A percentile compares a stretch with the other conserved stretches of the same genome.
Conservation (phyloP, 1,140 invertebrate genomes). For the Trachymyrmex septentrionalis region DNA sequence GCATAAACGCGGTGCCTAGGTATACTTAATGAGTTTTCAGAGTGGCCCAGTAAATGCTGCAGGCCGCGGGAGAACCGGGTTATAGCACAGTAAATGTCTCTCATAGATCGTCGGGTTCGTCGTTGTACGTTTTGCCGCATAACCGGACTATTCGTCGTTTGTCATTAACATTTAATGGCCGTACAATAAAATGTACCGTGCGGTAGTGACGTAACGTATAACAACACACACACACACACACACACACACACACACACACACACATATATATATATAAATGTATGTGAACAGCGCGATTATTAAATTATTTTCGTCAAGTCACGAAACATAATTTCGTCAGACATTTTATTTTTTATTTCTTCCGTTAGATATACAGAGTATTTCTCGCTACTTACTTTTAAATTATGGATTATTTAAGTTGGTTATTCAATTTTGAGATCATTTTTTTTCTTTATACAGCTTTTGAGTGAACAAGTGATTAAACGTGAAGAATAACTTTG, state of each 20-base stretch:
- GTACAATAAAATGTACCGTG: slow-evolving; percentile 30
- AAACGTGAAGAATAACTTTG: background rate
- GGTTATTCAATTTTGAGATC: background rate
- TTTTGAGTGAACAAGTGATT: background rate
- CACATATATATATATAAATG: too few species aligned
- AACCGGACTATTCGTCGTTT: slow-evolving; percentile 37
- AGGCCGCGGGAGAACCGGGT: background rate
- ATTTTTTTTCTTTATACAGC: background rate
- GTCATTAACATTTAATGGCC: slow-evolving; percentile 59
- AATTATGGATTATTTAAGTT: background rate
- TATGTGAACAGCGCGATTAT: background rate
- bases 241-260: background rate
- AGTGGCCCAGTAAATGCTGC: slow-evolving; percentile 32
- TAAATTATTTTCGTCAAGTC: slow-evolving; percentile 28
- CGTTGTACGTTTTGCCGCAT: slow-evolving; percentile 47
- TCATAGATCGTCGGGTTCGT: slow-evolving; percentile 25
- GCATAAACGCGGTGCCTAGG: slow-evolving; percentile 18
- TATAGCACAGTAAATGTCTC: slow-evolving; percentile 54
- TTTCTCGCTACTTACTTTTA: background rate
- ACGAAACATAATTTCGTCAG: background rate
- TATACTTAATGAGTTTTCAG: slow-evolving; percentile 26
- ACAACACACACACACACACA: too few species aligned
- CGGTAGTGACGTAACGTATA: background rate
- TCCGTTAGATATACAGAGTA: background rate
- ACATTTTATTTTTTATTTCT: background rate